Conservation (phyloP, 2,888 invertebrate species). For the Agonopterix heracliana region DNA sequence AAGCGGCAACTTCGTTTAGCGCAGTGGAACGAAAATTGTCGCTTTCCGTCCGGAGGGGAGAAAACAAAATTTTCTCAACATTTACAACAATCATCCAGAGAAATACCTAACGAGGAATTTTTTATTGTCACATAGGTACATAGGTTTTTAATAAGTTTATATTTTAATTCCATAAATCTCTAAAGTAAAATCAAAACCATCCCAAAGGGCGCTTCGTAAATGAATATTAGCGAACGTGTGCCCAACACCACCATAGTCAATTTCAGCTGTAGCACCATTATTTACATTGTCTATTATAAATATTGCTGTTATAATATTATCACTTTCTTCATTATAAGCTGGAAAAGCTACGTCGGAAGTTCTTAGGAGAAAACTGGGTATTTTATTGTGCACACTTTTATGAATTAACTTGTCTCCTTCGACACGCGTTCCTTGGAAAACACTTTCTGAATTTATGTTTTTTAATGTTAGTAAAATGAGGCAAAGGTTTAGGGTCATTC, state of each 20-base stretch:
- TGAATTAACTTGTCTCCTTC: constrained; percentile 23
- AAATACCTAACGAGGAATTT: too few species aligned
- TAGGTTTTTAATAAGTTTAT: not conserved
- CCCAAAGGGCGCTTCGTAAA: constrained; percentile 30
- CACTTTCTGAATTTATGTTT: constrained; percentile 16
- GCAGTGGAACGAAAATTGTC: too few species aligned
- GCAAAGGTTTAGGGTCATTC: constrained; percentile 1
- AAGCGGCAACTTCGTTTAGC: too few species aligned
- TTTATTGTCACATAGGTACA: too few species aligned
- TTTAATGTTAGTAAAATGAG: constrained; percentile 8
- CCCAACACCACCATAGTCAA: constrained; percentile 36
- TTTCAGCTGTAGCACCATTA: constrained; percentile 24
- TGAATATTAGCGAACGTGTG: constrained; percentile 30
- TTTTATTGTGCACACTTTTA: constrained; percentile 26
- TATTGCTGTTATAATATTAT: constrained; percentile 28
- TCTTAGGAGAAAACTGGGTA: constrained; percentile 22
- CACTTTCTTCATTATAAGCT: constrained; percentile 26
- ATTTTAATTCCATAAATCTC: constrained; percentile 30
- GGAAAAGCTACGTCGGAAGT: constrained; percentile 31
- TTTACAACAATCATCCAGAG: too few species aligned
- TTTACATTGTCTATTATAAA: constrained; percentile 22
- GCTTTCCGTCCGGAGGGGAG: too few species aligned
- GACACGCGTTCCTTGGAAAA: constrained; percentile 20
- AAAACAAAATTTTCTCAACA: too few species aligned
- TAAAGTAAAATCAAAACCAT: constrained; percentile 35